Evolutionary conservation across 92 coral and sea anemone genomes (phyloP).

Genomic region (Phymanthus crucifer): DNA sequence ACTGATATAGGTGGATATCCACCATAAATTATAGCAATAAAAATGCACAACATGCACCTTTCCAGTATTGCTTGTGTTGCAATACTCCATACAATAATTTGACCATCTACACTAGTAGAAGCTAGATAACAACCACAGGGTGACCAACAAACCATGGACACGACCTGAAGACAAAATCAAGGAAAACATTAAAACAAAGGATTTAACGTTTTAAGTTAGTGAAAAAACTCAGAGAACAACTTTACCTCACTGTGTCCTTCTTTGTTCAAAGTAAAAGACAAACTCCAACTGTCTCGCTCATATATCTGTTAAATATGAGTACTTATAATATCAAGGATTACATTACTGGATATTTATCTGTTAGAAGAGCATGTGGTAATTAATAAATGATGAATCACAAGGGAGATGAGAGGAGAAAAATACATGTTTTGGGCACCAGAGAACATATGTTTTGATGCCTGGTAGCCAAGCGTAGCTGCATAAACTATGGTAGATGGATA

Average conservation of each 20-base stretch:
- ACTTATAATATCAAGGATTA: neutral
- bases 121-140: slow-evolving; percentile 96
- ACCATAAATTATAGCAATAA: neutral
- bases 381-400: no score
- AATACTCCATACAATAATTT: slow-evolving; percentile 84
- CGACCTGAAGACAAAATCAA: slow-evolving; percentile 41
- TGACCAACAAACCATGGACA: slow-evolving; percentile 89
- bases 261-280: slow-evolving; percentile 60
- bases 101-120: slow-evolving; percentile 82
- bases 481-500: no score
- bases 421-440: no score
- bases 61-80: slow-evolving; percentile 65
- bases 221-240: neutral
- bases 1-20: no score
- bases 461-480: no score
- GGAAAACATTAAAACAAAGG: no score
- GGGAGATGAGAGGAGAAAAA: no score
- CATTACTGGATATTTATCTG: no score
- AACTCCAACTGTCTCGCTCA: slow-evolving; percentile 83
- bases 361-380: neutral
- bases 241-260: slow-evolving; percentile 76
- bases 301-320: slow-evolving; percentile 51
- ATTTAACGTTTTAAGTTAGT: no score
- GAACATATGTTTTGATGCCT: no score
- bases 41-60: slow-evolving; percentile 52